These are phyloP conservation scores for Brachylomia viminalis DNA, from an alignment of 2,888 invertebrate genomes.

Conservation along the genomic window DNA sequence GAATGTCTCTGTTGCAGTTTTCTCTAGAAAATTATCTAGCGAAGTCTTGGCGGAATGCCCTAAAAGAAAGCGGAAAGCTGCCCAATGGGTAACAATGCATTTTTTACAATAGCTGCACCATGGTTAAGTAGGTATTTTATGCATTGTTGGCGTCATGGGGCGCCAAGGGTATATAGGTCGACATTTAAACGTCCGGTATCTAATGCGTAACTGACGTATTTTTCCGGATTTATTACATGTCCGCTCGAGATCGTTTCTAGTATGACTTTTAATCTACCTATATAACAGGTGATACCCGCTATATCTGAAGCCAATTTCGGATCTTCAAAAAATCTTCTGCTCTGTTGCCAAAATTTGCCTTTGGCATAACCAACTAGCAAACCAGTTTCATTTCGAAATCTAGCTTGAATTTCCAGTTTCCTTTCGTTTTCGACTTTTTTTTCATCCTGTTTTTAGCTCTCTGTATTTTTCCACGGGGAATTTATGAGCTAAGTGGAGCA, in stretches of 20 bases:
- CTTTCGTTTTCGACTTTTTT: background rate
- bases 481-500: background rate
- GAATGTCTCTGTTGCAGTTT: too few relatives aligned
- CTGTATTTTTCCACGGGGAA: background rate
- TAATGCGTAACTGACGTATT: too few relatives aligned
- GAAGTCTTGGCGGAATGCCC: too few relatives aligned
- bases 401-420: background rate
- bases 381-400: background rate
- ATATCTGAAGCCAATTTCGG: background rate
- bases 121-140: background rate
- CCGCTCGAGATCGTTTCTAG: too few relatives aligned
- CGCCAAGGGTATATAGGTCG: background rate
- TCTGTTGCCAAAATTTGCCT: constrained; percentile 1
- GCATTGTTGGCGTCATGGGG: background rate
- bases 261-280: too few relatives aligned
- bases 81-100: background rate
- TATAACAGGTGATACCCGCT: too few relatives aligned
- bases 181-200: too few relatives aligned
- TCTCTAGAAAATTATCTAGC: too few relatives aligned
- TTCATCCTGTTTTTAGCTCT: background rate
- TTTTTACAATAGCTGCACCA: background rate
- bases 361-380: background rate
- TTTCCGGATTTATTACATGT: too few relatives aligned
- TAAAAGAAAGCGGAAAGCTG: background rate
- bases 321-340: background rate